A percentile compares a stretch with the other conserved stretches of the same genome.
phyloP scores from a whole-genome alignment of 2,888 invertebrate genomes.

The Cheiracanthium punctorium region DNA sequence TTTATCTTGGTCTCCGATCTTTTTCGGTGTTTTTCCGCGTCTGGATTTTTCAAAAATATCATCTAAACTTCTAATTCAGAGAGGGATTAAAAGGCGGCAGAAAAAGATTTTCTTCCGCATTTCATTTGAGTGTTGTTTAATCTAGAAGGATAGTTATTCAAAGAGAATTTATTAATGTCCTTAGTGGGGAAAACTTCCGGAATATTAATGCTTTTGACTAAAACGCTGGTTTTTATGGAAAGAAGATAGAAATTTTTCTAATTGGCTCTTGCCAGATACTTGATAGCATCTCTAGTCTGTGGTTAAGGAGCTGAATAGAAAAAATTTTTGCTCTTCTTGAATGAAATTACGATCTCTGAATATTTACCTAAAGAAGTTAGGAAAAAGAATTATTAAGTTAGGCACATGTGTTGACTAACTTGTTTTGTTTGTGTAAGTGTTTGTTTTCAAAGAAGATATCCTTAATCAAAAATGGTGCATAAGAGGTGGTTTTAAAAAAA shows the following conservation, averaged over 20 bases:
- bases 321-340: not conserved
- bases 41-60: not conserved
- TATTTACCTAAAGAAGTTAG: not conserved
- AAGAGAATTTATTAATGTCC: not conserved
- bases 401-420: too few species aligned
- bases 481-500: too few species aligned
- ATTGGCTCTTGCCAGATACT: not conserved
- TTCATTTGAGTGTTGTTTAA: not conserved
- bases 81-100: not conserved
- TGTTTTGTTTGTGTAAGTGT: too few species aligned
- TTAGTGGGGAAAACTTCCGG: not conserved
- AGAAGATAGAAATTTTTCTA: not conserved
- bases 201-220: constrained; percentile 3
- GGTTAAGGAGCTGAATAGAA: not conserved
- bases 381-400: not conserved
- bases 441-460: too few species aligned
- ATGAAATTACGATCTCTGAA: not conserved
- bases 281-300: not conserved
- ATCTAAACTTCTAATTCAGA: not conserved
- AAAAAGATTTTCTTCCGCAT: not conserved
- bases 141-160: not conserved
- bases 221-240: not conserved
- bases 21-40: not conserved
- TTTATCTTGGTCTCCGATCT: not conserved
- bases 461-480: too few species aligned